Conservation (phyloP, 2,888 invertebrate species). For the Athrips mouffetella region DNA sequence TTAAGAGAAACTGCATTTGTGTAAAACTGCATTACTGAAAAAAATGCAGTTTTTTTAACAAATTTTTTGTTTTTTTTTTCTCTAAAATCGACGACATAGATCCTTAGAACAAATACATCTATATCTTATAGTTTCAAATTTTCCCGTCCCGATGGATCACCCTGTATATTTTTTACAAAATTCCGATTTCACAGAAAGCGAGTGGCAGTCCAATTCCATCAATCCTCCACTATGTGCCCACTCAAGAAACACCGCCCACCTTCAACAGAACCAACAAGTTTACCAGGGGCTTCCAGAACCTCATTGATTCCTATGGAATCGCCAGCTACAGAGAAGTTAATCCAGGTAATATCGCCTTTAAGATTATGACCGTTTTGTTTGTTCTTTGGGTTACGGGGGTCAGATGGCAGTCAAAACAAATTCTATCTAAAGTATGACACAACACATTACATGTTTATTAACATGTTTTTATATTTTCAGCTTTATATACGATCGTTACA, state of each 20-base stretch:
- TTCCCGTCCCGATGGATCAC: too few species aligned
- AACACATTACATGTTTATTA: background rate
- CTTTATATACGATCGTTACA: constrained; percentile 84
- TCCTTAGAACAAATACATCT: too few species aligned
- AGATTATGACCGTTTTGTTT: too few species aligned
- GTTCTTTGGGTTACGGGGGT: too few species aligned
- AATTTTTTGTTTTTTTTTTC: too few species aligned
- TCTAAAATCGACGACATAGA: too few species aligned
- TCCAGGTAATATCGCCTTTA: constrained; percentile 76
- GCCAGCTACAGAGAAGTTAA: constrained; percentile 92
- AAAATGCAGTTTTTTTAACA: too few species aligned
- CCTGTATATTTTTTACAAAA: background rate
- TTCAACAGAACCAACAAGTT: constrained; percentile 91
- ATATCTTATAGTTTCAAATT: too few species aligned
- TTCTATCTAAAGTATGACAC: background rate
- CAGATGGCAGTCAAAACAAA: background rate
- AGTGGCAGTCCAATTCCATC: constrained; percentile 90
- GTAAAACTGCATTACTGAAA: too few species aligned
- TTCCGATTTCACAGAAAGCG: constrained; percentile 66
- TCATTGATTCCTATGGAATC: constrained; percentile 93
- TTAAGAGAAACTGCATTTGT: too few species aligned
- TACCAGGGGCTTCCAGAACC: constrained; percentile 89
- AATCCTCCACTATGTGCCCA: constrained; percentile 87
- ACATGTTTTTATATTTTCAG: constrained; percentile 52
- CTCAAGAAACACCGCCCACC: constrained; percentile 86